phyloP scores from a whole-genome alignment of 1,140 invertebrate genomes.

The Solenopsis fugax region DNA sequence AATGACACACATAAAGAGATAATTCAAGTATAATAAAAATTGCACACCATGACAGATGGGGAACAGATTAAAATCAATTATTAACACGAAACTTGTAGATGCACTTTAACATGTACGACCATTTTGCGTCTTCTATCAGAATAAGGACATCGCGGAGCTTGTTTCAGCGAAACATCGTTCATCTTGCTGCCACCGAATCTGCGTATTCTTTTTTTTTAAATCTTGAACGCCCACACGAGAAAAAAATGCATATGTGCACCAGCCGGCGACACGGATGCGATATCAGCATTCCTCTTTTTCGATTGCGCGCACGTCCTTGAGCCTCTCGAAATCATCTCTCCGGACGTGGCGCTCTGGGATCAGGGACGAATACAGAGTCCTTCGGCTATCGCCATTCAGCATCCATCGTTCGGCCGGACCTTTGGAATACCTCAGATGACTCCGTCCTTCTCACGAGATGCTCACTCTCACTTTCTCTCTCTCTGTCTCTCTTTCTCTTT shows the following conservation, averaged over 20 bases:
- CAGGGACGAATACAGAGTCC: slow-evolving; percentile 56
- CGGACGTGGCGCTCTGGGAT: neutral
- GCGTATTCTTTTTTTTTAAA: neutral
- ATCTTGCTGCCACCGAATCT: neutral
- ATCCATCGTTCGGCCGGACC: slow-evolving; percentile 49
- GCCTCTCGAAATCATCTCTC: slow-evolving; percentile 33
- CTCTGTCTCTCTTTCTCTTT: slow-evolving; percentile 25
- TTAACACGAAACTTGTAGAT: neutral
- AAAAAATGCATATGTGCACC: slow-evolving; percentile 29
- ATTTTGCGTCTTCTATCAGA: neutral
- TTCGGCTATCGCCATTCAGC: slow-evolving; percentile 38
- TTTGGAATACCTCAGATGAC: slow-evolving; percentile 52
- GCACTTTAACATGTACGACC: neutral
- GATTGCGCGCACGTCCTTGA: slow-evolving; percentile 24
- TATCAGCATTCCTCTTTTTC: slow-evolving; percentile 12
- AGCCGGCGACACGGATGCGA: neutral
- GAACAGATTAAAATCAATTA: neutral
- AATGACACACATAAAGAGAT: neutral
- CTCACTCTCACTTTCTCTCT: slow-evolving; percentile 73
- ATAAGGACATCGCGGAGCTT: neutral
- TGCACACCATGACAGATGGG: neutral
- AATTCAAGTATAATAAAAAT: neutral
- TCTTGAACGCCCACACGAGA: neutral
- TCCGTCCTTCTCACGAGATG: slow-evolving; percentile 64
- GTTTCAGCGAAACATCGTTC: neutral